These are phyloP conservation scores for Oscheius sp. DNA, from an alignment of 2,888 invertebrate genomes.

Conservation along the genomic window DNA sequence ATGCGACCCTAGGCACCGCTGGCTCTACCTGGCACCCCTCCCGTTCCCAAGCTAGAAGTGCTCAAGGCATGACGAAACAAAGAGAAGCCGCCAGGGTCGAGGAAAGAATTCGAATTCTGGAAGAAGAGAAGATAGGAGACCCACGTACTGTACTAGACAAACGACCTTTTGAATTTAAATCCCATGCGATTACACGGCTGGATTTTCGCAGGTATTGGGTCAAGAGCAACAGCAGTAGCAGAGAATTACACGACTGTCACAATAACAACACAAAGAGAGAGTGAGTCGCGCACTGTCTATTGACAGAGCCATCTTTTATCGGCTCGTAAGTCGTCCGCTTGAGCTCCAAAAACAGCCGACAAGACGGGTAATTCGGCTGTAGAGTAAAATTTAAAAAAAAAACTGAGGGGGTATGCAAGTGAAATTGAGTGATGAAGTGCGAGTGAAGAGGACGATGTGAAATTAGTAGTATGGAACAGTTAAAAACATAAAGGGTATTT, in stretches of 20 bases:
- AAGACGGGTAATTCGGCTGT: slow-evolving; percentile 13
- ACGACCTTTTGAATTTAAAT: too few relatives aligned
- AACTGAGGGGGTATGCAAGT: background rate
- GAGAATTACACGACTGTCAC: background rate
- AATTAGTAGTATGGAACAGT: background rate
- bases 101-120: too few relatives aligned
- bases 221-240: slow-evolving; percentile 14
- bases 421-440: background rate
- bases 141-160: too few relatives aligned
- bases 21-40: too few relatives aligned
- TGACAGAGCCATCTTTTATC: slow-evolving; percentile 29
- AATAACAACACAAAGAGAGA: background rate
- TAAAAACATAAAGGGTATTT: too few relatives aligned
- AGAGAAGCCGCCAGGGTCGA: too few relatives aligned
- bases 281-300: slow-evolving; percentile 5
- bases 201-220: slow-evolving; percentile 14
- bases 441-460: background rate
- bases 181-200: too few relatives aligned
- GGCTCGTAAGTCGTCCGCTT: slow-evolving; percentile 24
- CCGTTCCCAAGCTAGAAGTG: too few relatives aligned
- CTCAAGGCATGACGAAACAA: too few relatives aligned
- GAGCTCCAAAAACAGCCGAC: slow-evolving; percentile 26
- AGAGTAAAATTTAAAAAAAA: background rate
- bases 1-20: too few relatives aligned
- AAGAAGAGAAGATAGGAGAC: too few relatives aligned